Evolutionary conservation across 2,888 invertebrate genomes (phyloP), one percentile per base, ranked within the genome.

Genomic region (Drosophila putrida): DNA sequence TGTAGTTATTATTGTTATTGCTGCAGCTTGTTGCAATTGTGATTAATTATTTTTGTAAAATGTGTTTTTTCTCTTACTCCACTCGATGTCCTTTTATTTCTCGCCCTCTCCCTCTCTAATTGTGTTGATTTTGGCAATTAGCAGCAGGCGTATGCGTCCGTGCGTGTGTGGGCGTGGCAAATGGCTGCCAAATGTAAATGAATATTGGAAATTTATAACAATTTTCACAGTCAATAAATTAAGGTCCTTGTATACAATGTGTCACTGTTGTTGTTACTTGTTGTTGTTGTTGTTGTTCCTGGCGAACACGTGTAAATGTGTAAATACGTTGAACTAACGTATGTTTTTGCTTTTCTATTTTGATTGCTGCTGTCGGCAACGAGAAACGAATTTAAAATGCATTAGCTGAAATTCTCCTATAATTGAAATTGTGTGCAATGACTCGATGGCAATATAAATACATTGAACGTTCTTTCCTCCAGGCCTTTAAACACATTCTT

Each of bases 221-320:
- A 65, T 81, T 77, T 81, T 76, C 69, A 72, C 68, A 78, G 81
- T 70, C 76, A 70, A 76, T 75, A 78, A 75, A 78, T 78, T 66
- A 75, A 66, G 41, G 27, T 62, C 53, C 36, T 47, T 57, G 20
- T 49, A 38, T 35, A 53, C 51, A 62, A 60, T 53, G 60, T 20
- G 44, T n/a, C 6, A 31, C 1, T 35, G 51, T 11, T 49, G 27
- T 36, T 35, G 25, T 50, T 28, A 8, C 4, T 28, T 28, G 28
- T 8, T 28, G 39, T 39, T 58, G 39, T 38, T 54, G 50, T 58
- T 64, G 49, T 36, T 61, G 27, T n/a, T 35, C 27, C 15, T 35
- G 63, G 28, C 33, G 38, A 64, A 73, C 71, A 67, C 67, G 59
- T 57, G 65, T 68, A 62, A 62, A 64, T 68, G 58, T 74, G 71